Evolutionary conservation across 2,888 invertebrate genomes (phyloP), one percentile per base, ranked within the genome.

Genomic region (Aethes cnicana): DNA sequence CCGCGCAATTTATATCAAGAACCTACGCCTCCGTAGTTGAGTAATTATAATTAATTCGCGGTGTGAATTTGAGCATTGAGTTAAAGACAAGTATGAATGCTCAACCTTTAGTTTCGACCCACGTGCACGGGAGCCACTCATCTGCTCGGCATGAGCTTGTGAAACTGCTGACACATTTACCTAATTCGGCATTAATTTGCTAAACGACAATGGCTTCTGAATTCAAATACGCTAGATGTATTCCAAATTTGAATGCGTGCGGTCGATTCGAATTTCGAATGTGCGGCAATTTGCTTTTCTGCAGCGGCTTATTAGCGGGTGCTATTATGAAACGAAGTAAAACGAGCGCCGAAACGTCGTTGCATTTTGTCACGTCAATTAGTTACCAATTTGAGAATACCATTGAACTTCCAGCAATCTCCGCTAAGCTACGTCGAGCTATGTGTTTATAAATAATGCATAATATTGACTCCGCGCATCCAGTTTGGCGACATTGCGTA

Each of bases 401-500:
- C 52, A 46, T 46, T 39, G 44, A 52, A 39, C 39, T 52, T 44
- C 50, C 52, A 52, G 52, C 46, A 46, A 52, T 52, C 50, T 44
- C 52, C 52, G 56, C 36, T 43, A 43, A 59, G 43, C 47, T 57
- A 62, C 63, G 60, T 53, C 56, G 42, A 68, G 68, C 62, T 69
- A 72, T 69, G 64, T 59, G 70, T 74, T 77, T 68, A 79, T 82
- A 78, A 80, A 80, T 80, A 84, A 86, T 79, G 77, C 77, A 85
- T 79, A 70, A 65, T 73, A 74, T 72, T 72, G 73, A 75, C 77
- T 77, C 71, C 66, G 62, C 67, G 69, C 71, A 82, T 81, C 85
- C 87, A 82, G 88, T 87, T 81, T 72, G 77, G 84, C 80, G 75
- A 74, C 84, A 84, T 87, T 83, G 82, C 79, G 82, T 82, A 85